These are phyloP conservation scores for Scopus umbretta DNA, from an alignment of 2,113 vertebrate genomes.

Conservation along the genomic window DNA sequence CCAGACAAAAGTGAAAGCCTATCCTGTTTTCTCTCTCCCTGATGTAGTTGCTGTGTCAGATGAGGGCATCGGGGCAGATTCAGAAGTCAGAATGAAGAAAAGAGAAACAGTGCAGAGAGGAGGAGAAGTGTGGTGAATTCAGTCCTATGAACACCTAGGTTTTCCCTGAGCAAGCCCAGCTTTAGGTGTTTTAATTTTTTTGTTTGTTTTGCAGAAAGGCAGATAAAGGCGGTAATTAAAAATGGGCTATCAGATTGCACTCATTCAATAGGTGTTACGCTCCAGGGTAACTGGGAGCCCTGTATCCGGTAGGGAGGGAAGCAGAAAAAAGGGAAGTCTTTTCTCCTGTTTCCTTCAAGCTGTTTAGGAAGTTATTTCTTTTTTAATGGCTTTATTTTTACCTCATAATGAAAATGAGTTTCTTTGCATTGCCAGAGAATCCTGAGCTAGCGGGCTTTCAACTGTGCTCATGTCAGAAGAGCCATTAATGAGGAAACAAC, in stretches of 20 bases:
- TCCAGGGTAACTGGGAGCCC: not conserved
- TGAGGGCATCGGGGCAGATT: conserved; percentile 57
- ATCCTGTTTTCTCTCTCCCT: conserved; percentile 64
- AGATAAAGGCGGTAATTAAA: not conserved
- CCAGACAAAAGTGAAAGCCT: conserved; percentile 69
- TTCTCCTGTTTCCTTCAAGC: conserved; percentile 10
- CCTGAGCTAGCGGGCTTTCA: not conserved
- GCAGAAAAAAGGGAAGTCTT: not conserved
- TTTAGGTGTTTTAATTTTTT: not conserved
- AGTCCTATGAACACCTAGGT: not conserved
- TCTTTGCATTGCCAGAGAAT: not conserved
- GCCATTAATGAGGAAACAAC: not conserved
- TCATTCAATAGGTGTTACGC: conserved; percentile 10
- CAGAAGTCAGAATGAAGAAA: conserved; percentile 37
- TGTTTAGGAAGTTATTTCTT: conserved; percentile 37
- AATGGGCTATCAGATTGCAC: not conserved
- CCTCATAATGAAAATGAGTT: not conserved
- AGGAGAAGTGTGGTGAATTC: not conserved
- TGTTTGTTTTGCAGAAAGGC: not conserved
- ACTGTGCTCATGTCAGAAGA: not conserved
- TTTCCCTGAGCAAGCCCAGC: not conserved
- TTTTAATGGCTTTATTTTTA: conserved; percentile 20
- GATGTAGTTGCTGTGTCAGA: conserved; percentile 65
- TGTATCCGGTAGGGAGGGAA: not conserved
- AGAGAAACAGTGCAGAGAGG: not conserved